phyloP scores from a whole-genome alignment of 2,797 vertebrate genomes.

The Pangasius larnaudii region DNA sequence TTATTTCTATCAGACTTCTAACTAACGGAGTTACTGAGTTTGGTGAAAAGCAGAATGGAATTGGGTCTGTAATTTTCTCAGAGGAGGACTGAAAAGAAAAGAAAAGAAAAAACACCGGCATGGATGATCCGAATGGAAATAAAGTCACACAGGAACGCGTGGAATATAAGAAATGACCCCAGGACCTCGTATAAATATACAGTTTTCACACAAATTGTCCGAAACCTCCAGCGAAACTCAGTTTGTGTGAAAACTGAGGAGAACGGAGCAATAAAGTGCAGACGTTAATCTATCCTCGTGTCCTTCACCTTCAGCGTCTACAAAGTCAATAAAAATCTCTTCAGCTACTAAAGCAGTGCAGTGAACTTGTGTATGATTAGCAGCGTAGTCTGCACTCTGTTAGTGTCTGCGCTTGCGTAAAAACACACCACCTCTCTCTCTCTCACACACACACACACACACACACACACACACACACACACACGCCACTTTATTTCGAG shows the following conservation, averaged over 20 bases:
- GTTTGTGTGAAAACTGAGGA: neutral
- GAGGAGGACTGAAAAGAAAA: too few species aligned
- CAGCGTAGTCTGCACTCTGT: neutral
- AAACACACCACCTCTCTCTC: neutral
- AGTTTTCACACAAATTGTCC: neutral
- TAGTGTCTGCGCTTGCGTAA: neutral
- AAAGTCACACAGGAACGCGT: neutral
- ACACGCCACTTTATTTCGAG: conserved; percentile 38
- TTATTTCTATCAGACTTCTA: neutral
- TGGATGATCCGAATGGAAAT: too few species aligned
- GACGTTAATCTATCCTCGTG: neutral
- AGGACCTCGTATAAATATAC: neutral
- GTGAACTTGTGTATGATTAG: neutral
- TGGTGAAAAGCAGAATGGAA: too few species aligned
- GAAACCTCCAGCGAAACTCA: neutral
- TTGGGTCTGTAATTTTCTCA: too few species aligned
- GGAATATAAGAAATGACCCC: neutral
- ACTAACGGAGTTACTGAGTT: neutral
- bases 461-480: conserved; percentile 20
- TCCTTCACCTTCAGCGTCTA: neutral
- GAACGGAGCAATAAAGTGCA: neutral
- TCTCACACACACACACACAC: neutral
- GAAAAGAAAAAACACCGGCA: too few species aligned
- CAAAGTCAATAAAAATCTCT: neutral
- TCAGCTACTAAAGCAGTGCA: neutral